Base-by-base conservation (phyloP, 1,140 invertebrate species). In the Archivesica marissinica region DNA sequence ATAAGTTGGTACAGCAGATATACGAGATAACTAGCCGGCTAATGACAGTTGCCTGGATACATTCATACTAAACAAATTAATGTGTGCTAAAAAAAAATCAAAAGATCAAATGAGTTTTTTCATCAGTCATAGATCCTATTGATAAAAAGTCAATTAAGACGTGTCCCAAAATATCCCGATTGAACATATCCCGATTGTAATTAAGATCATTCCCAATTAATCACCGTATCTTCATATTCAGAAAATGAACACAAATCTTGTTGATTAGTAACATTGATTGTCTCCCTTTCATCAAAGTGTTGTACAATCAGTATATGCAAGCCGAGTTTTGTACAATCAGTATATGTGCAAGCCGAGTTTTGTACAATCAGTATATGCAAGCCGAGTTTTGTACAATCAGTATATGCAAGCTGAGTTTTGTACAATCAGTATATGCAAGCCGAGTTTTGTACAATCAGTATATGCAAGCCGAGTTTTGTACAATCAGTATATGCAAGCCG, bases 91-190 rank as follows among this genome's bases (percentile, higher is more conserved):
- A 39, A 59, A 56, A 56, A 76, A 56, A 52, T 11, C 25, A 2
- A 39, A 38, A 23, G 54, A 76, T 59, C 54, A 76, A 76, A 76
- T 56, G 74, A 52, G 54, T 76, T n/a, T 39, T 38, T 38, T 47
- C 25, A 56, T 41, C 25, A 20, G 23, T 38, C 4, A 30, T 15
- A 56, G 54, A 59, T 56, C 23, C 17, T 13, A 25, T 39, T 76
- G 74, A 76, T 76, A 76, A 76, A 76, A 76, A 39, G 50, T 59
- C 74, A 76, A 76, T 76, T 76, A 76, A 76, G 52, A 35, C 33
- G 7, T 76, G 52, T 56, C 74, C 47, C 38, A 13, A 20, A 56
- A 33, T 17, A 56, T 23, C 23, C 25, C 41, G 30, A 76, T 76
- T 20, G 59, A 56, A n/a, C n/a, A 33, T 17, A 56, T 23, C 23